Conservation (phyloP, 2,888 invertebrate genomes). For the Hypena proboscidalis region DNA sequence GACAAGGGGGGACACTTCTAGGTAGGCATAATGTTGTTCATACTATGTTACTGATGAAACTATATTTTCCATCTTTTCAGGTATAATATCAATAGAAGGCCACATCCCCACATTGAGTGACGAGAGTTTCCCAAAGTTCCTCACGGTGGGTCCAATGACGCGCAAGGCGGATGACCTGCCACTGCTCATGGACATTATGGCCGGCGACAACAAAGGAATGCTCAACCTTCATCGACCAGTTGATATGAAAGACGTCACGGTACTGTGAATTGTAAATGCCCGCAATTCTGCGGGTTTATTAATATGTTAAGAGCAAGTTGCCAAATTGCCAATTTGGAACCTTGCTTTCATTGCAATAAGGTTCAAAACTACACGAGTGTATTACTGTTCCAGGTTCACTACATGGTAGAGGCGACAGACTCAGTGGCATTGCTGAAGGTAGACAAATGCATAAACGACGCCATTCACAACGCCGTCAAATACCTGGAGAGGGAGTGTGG, state of each 20-base stretch:
- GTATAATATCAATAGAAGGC: slow-evolving; percentile 82
- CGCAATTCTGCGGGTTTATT: no score
- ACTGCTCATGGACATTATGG: slow-evolving; percentile 87
- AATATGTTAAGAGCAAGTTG: no score
- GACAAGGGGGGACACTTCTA: no score
- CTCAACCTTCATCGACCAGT: slow-evolving; percentile 83
- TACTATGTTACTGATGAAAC: no score
- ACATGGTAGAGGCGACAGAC: slow-evolving; percentile 86
- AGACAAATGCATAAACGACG: slow-evolving; percentile 77
- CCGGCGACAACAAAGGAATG: slow-evolving; percentile 67
- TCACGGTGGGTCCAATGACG: slow-evolving; percentile 90
- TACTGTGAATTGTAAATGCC: slow-evolving; percentile 34
- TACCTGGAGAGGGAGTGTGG: slow-evolving; percentile 81
- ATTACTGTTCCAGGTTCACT: slow-evolving; percentile 76
- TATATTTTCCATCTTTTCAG: slow-evolving; percentile 56
- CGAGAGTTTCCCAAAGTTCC: slow-evolving; percentile 73
- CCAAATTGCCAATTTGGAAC: no score
- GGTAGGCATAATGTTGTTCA: no score
- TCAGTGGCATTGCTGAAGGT: slow-evolving; percentile 81
- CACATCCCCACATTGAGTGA: slow-evolving; percentile 86
- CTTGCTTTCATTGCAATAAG: no score
- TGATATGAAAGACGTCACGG: slow-evolving; percentile 70
- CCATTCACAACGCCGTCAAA: slow-evolving; percentile 74
- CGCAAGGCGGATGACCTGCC: slow-evolving; percentile 91
- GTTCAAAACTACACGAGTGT: no score